Evolutionary conservation across 2,113 vertebrate genomes (phyloP).

Genomic region (Malurus cyaneus): DNA sequence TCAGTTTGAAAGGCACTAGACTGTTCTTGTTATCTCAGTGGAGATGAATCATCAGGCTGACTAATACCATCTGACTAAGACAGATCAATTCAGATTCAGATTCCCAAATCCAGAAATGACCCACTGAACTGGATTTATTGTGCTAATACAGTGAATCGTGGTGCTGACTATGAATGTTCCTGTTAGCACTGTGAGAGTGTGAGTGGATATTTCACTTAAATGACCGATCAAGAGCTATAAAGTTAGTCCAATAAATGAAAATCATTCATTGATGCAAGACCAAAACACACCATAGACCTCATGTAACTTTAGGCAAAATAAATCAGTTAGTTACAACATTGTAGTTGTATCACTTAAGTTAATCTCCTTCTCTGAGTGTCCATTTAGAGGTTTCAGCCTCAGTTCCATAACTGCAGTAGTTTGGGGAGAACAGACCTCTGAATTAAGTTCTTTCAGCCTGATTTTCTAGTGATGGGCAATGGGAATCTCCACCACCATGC

Average conservation of each 20-base stretch:
- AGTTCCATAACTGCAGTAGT: neutral
- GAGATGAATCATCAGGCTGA: neutral
- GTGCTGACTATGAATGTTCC: neutral
- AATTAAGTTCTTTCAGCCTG: neutral
- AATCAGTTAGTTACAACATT: neutral
- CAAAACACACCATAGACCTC: neutral
- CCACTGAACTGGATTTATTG: neutral
- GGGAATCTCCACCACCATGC: neutral
- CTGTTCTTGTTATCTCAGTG: neutral
- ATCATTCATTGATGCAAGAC: neutral
- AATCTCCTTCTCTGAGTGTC: neutral
- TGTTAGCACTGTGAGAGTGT: rapidly evolving
- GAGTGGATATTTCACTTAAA: neutral
- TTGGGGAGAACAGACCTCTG: neutral
- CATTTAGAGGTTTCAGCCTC: neutral
- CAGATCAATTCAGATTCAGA: neutral
- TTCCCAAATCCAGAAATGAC: neutral
- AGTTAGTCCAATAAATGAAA: neutral
- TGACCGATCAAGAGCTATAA: neutral
- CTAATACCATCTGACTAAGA: neutral
- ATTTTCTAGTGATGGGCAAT: neutral
- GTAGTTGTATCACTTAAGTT: neutral
- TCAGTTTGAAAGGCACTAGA: neutral
- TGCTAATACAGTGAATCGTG: neutral
- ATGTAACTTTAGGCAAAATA: neutral